Base-by-base conservation (phyloP, 2,113 vertebrate genomes). In the Semnornis frantzii region DNA sequence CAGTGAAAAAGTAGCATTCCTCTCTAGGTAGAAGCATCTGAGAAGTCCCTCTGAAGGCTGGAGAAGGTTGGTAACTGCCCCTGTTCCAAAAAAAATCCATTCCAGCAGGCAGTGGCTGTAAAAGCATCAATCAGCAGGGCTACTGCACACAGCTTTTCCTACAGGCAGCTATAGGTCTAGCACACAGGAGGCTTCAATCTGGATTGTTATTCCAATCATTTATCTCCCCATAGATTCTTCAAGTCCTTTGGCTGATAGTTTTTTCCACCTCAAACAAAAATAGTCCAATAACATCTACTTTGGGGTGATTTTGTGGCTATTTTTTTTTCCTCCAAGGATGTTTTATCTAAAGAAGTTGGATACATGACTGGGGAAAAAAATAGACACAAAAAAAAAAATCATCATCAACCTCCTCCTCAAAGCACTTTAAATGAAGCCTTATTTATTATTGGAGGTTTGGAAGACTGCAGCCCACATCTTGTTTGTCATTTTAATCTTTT, bases 401-500 rank as follows among this genome's bases (percentile, higher is more conserved):
- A 90, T 91, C 90, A 90, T 92, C 92, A 94, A 65, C 86, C 91
- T 97, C 97, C 89, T 94, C 92, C 88, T 95, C 94, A 84, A 95
- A 91, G 86, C 50, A 92, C 80, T 97, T 95, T 59, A 96, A 96
- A 77, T 97, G 90, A 93, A 94, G 77, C 60, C 90, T 94, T 96
- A 96, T 96, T 97, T 97, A 97, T 96, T 97, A 73, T 44, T 94
- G 89, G 95, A 90, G 94, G 96, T 96, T 83, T 93, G 87, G 42
- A 94, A 96, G 95, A 71, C 79, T 93, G 94, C 94, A 96, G 72
- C 95, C 97, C 92, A 97, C 95, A 81, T 80, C 88, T 83, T 96
- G 95, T 95, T 97, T 97, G 94, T 93, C 85, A 97, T 95, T 97
- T 96, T 97, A 92, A 94, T 95, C 93, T 94, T 91, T 97, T 94